Conservation (phyloP, 1,140 invertebrate species). For the Druon quercuslanigerum region DNA sequence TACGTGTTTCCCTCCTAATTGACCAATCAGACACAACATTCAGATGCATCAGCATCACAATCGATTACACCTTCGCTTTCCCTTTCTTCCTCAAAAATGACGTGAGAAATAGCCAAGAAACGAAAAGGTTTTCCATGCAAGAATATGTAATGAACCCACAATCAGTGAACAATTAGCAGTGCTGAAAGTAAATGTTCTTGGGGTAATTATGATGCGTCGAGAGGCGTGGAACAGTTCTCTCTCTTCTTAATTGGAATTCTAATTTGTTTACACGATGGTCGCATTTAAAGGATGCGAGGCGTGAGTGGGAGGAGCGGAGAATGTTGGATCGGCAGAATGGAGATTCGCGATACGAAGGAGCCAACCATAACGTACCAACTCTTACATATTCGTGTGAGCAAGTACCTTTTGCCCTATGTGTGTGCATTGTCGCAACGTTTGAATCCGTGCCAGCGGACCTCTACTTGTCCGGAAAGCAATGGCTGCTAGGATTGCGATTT, state of each 20-base stretch:
- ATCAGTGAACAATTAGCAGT: neutral
- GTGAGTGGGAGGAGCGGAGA: conserved; percentile 53
- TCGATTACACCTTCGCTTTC: conserved; percentile 70
- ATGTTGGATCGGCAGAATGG: conserved; percentile 41
- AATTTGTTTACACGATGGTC: conserved; percentile 51
- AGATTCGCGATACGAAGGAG: conserved; percentile 42
- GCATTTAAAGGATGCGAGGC: conserved; percentile 52
- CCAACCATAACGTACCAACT: conserved; percentile 42
- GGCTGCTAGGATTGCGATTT: conserved; percentile 44
- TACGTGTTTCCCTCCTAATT: conserved; percentile 75
- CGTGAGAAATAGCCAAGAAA: neutral
- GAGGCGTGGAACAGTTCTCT: conserved; percentile 7
- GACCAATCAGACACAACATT: conserved; percentile 74
- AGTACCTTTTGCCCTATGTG: conserved; percentile 41
- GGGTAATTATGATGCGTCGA: conserved; percentile 20
- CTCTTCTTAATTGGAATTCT: conserved; percentile 44
- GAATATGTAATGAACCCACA: neutral
- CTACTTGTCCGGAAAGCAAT: conserved; percentile 51
- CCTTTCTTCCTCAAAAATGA: conserved; percentile 37
- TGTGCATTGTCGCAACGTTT: conserved; percentile 62
- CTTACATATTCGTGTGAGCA: conserved; percentile 38
- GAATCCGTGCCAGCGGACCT: conserved; percentile 63
- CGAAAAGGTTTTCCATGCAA: neutral
- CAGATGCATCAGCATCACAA: conserved; percentile 65
- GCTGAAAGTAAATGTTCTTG: conserved; percentile 10